Base-by-base conservation (phyloP, 2,113 vertebrate species). In the Pitta sordida region DNA sequence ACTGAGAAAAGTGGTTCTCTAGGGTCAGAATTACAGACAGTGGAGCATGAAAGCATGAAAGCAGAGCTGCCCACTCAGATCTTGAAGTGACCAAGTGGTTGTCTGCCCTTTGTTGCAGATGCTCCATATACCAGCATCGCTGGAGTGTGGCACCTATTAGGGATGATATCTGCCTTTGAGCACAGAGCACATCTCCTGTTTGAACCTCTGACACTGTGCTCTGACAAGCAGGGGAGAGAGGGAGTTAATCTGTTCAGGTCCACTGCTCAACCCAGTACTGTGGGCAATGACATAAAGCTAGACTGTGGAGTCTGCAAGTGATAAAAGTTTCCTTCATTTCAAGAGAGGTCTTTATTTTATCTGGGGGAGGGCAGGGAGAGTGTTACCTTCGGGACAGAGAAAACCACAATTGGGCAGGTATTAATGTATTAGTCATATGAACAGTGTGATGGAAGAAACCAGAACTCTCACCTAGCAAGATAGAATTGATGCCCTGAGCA, bases 301-400 rank as follows among this genome's bases (percentile, higher is more conserved):
- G 27, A 46, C 52, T 49, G 11, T 9, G 2, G 60, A 43, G n/a
- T 52, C 58, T 86, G 37, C 30, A 44, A 43, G 30, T 17, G 63
- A 49, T 26, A 23, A 30, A 29, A 71, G 48, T 24, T 17, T 43
- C 43, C 62, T 62, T 15, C 36, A 22, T 15, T 41, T 43, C 63
- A 36, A 53, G 22, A 49, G 29, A 69, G 6, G 51, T 34, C 32
- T 49, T 53, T 37, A 13, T 32, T 39, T 7, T 34, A 23, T 20
- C 34, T 18, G 21, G 7, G 15, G 5, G 3, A 13, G 2, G 7
- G 2, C 3, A 27, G 4, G 3, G 10, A 9, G 1, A 1, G 0
- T 6, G 20, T 34, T 74, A 34, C 32, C 8, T 76, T 36, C 59
- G 56, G 62, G 75, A 41, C 22, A 86, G 36, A 34, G 10, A 89